Evolutionary conservation across 2,113 vertebrate species (phyloP).

Genomic region (Anseranas semipalmata): DNA sequence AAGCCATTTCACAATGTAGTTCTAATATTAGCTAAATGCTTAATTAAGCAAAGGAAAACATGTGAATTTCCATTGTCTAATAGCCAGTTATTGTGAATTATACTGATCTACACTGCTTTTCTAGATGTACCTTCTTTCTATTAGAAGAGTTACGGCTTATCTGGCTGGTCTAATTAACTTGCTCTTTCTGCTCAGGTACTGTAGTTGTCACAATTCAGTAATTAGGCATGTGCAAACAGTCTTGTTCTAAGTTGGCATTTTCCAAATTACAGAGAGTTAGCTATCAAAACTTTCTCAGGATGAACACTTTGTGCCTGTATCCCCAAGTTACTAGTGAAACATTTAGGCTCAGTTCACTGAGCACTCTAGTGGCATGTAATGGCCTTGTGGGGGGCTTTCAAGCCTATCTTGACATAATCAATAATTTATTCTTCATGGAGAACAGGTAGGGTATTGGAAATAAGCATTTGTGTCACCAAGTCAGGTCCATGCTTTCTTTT

Average conservation of each 20-base stretch:
- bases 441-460: background rate
- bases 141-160: background rate
- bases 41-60: background rate
- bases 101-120: background rate
- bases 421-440: background rate
- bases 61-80: background rate
- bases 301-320: background rate
- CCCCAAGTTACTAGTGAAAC: background rate
- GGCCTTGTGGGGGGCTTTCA: background rate
- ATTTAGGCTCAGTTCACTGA: background rate
- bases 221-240: background rate
- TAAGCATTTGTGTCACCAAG: background rate
- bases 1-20: background rate
- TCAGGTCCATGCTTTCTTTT: background rate
- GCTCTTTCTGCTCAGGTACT: background rate
- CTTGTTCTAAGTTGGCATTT: background rate
- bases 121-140: rapidly evolving
- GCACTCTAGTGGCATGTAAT: background rate
- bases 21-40: background rate
- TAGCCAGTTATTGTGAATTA: background rate
- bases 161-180: background rate
- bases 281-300: background rate
- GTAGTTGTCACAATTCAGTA: background rate
- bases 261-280: background rate
- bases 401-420: background rate